Conservation (phyloP, 2,888 invertebrate species). For the Andrena camellia region DNA sequence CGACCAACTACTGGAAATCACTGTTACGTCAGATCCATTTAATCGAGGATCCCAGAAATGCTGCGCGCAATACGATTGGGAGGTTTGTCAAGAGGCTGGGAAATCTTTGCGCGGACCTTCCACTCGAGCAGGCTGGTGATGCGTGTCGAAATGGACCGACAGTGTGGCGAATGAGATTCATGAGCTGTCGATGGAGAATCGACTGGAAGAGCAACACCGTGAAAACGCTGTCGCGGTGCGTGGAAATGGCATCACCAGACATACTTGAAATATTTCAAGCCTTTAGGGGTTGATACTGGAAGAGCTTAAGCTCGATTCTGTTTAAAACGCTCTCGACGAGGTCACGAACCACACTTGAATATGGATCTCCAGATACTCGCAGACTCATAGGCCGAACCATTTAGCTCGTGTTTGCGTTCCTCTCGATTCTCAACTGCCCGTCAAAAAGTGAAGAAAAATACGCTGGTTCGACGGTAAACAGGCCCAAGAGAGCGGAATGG, state of each 20-base stretch:
- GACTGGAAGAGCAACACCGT: background rate
- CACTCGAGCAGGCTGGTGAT: constrained; percentile 31
- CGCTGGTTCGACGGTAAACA: constrained; percentile 26
- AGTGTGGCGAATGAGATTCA: constrained; percentile 62
- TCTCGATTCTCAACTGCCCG: background rate
- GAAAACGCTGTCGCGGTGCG: background rate
- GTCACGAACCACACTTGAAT: background rate
- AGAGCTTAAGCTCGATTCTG: too few species aligned
- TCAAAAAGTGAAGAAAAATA: background rate
- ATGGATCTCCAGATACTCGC: background rate
- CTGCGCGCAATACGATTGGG: constrained; percentile 13
- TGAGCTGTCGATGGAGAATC: constrained; percentile 42
- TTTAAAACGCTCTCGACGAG: too few species aligned
- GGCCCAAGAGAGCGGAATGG: constrained; percentile 38
- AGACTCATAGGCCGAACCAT: background rate
- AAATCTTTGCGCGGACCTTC: constrained; percentile 22
- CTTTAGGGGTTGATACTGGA: background rate
- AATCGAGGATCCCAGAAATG: background rate
- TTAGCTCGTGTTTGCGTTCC: background rate
- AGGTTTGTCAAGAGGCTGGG: background rate
- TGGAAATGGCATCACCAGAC: background rate
- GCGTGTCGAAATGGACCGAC: constrained; percentile 56
- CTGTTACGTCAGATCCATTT: background rate
- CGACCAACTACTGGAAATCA: background rate
- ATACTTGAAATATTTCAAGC: background rate